Percentiles rank a stretch among this genome's conserved stretches.
Conservation (phyloP, 2,113 vertebrate genomes). For the Columbina picui region DNA sequence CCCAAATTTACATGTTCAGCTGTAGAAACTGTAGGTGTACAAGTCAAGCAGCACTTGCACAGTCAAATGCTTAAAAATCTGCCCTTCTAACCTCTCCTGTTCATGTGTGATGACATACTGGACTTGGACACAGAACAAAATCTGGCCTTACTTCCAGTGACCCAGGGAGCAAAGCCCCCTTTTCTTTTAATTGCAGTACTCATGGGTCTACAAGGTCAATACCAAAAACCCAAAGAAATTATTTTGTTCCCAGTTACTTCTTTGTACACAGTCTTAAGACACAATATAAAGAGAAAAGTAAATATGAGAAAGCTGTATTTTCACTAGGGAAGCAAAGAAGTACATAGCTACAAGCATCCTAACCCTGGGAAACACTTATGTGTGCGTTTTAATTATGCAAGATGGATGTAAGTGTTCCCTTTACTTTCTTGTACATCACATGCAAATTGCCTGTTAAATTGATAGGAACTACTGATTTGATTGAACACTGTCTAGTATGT, state of each 20-base stretch:
- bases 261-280: background rate
- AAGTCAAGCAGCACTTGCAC: background rate
- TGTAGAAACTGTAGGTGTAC: background rate
- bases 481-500: background rate
- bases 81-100: conserved; percentile 12
- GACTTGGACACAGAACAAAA: conserved; percentile 30
- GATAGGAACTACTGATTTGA: background rate
- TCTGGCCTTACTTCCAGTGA: background rate
- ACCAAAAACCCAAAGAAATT: background rate
- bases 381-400: background rate
- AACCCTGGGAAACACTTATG: background rate
- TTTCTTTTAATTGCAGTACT: background rate
- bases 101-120: conserved; percentile 32
- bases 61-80: conserved; percentile 9
- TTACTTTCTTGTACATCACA: background rate
- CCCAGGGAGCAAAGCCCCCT: background rate
- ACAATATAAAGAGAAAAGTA: background rate
- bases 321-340: background rate
- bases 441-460: background rate
- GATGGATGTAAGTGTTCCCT: background rate
- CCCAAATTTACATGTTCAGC: background rate
- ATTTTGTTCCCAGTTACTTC: background rate
- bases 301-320: background rate
- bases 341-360: background rate
- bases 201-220: background rate